Evolutionary conservation across 2,888 invertebrate species (phyloP).

Genomic region (Archips crataeganus): DNA sequence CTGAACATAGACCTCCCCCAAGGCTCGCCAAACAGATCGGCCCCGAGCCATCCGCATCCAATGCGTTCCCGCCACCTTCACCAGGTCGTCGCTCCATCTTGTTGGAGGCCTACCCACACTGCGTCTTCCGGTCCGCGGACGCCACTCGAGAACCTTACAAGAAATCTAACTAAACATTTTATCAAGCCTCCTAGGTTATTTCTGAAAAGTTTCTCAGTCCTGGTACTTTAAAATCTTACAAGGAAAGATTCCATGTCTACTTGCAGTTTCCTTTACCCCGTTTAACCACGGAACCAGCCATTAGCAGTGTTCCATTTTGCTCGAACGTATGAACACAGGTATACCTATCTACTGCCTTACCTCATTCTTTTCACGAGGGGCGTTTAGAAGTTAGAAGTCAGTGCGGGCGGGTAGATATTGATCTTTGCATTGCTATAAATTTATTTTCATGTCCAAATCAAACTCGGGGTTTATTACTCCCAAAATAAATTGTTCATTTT

Average conservation of each 20-base stretch:
- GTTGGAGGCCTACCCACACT: too few species aligned
- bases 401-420: conserved; percentile 28
- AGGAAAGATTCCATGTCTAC: conserved; percentile 20
- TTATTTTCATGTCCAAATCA: conserved; percentile 24
- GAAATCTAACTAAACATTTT: too few species aligned
- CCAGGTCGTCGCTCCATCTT: too few species aligned
- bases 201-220: background rate
- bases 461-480: background rate
- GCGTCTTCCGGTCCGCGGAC: too few species aligned
- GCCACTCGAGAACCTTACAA: too few species aligned
- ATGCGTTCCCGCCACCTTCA: too few species aligned
- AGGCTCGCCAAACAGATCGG: too few species aligned
- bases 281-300: conserved; percentile 29
- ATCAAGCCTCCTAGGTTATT: too few species aligned
- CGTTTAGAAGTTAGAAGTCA: conserved; percentile 36
- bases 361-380: conserved; percentile 33
- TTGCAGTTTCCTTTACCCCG: conserved; percentile 19
- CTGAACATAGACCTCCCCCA: too few species aligned
- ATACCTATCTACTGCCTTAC: conserved; percentile 5
- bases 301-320: conserved; percentile 31
- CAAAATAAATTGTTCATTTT: background rate
- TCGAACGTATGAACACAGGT: background rate
- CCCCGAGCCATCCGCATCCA: too few species aligned
- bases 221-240: background rate
- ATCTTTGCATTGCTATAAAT: conserved; percentile 25